Evolutionary conservation across 2,113 vertebrate genomes (phyloP).

Genomic region (zebrafish (Danio rerio)): DNA sequence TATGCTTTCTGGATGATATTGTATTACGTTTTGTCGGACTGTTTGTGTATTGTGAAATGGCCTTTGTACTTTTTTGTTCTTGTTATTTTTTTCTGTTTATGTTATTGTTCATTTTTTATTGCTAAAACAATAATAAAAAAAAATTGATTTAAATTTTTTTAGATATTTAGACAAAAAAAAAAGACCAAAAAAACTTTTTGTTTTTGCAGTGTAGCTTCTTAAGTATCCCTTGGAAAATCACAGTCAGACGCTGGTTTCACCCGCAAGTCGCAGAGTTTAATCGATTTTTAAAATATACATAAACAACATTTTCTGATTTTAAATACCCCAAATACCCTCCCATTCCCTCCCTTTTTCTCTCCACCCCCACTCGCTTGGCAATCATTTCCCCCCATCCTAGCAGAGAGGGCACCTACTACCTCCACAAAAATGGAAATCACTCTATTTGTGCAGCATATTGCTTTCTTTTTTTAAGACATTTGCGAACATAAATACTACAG

Average conservation of each 20-base stretch:
- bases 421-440: conserved; percentile 55
- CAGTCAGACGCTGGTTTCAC: conserved; percentile 33
- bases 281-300: conserved; percentile 79
- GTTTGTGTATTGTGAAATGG: too few relatives aligned
- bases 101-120: too few relatives aligned
- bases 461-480: conserved; percentile 76
- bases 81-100: too few relatives aligned
- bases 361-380: conserved; percentile 10
- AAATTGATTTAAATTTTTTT: too few relatives aligned
- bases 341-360: conserved; percentile 38
- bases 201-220: too few relatives aligned
- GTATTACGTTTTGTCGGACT: too few relatives aligned
- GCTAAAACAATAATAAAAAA: too few relatives aligned
- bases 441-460: conserved; percentile 80
- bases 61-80: too few relatives aligned
- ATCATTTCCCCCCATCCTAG: conserved; percentile 25
- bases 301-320: conserved; percentile 71
- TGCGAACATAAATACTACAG: conserved; percentile 78
- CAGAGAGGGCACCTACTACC: conserved; percentile 43
- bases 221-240: neutral
- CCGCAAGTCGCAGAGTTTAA: conserved; percentile 75
- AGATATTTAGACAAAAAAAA: too few relatives aligned
- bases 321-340: conserved; percentile 69
- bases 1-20: too few relatives aligned
- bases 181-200: too few relatives aligned